A percentile compares a stretch with the other conserved stretches of the same genome.
phyloP scores from a whole-genome alignment of 2,888 invertebrate species.

The Dexiosoma caninum region DNA sequence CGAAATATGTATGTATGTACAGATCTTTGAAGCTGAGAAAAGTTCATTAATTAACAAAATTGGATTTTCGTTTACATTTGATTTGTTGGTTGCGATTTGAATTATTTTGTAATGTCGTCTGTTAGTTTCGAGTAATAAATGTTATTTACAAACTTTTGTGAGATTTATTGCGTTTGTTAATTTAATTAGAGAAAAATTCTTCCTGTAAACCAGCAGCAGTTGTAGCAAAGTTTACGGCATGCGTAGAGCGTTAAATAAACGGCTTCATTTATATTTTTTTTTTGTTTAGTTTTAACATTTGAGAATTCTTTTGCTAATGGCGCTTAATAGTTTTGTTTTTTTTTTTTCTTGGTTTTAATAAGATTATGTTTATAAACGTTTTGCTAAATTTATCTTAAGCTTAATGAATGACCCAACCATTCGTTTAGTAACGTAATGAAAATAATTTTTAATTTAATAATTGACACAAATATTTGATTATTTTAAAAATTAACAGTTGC shows the following conservation, averaged over 20 bases:
- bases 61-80: not conserved
- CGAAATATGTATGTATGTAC: no score
- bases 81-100: not conserved
- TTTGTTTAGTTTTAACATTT: not conserved
- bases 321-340: not conserved
- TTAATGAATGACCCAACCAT: not conserved
- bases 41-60: not conserved
- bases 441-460: not conserved
- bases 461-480: conserved; percentile 25
- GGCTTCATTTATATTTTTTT: not conserved
- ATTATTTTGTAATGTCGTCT: not conserved
- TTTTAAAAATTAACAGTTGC: not conserved
- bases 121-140: not conserved
- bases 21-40: not conserved
- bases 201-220: not conserved
- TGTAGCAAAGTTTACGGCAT: not conserved
- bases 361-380: conserved; percentile 14
- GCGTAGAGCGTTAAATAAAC: not conserved
- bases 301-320: conserved; percentile 4
- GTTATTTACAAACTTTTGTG: not conserved
- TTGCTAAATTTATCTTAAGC: conserved; percentile 24
- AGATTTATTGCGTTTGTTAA: not conserved
- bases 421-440: not conserved
- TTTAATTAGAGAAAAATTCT: conserved; percentile 4
- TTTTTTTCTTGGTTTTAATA: conserved; percentile 2